These are phyloP conservation scores for Eleutherodactylus coqui DNA, from an alignment of 2,797 vertebrate genomes.

Conservation along the genomic window DNA sequence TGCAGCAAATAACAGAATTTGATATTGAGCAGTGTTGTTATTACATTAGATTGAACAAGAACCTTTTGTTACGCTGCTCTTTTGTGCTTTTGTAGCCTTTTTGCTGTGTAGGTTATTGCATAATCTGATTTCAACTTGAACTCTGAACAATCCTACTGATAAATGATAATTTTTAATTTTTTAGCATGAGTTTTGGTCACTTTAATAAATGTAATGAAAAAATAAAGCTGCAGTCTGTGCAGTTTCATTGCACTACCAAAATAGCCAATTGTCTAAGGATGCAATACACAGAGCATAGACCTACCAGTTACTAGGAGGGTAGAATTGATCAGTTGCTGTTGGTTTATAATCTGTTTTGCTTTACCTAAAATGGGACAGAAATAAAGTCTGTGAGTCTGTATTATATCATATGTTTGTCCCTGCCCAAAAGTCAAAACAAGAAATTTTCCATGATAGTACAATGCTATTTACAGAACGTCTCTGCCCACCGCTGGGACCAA, in stretches of 20 bases:
- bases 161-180: background rate
- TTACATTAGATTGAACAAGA: background rate
- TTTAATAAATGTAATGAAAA: background rate
- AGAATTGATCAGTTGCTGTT: background rate
- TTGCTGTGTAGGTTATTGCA: too few relatives aligned
- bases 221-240: background rate
- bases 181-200: background rate
- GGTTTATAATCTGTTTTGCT: too few relatives aligned
- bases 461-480: conserved; percentile 9
- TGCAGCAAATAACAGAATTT: too few relatives aligned
- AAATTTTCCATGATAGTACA: background rate
- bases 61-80: background rate
- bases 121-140: too few relatives aligned
- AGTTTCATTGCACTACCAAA: background rate
- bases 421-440: background rate
- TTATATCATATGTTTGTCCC: background rate
- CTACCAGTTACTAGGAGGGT: background rate
- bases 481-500: background rate
- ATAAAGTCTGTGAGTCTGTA: background rate
- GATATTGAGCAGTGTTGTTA: too few relatives aligned
- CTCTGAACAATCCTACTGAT: background rate
- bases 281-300: too few relatives aligned
- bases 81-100: background rate
- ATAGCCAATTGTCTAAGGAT: background rate
- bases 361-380: background rate